A percentile compares a stretch with the other conserved stretches of the same genome.
Evolutionary conservation across 1,140 invertebrate genomes (phyloP).

Genomic region (Panagrolaimus sp.): DNA sequence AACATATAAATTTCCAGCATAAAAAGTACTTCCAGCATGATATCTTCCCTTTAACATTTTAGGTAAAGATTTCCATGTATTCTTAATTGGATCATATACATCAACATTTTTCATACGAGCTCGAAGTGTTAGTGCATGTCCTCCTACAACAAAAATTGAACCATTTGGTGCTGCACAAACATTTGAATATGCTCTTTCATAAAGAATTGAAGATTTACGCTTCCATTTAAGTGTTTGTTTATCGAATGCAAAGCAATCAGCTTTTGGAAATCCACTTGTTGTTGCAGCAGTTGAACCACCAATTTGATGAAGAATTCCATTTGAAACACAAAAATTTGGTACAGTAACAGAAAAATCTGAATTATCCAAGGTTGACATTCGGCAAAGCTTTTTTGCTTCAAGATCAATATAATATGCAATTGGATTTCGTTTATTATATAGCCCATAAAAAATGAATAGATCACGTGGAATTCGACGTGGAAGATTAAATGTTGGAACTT

Average conservation of each 20-base stretch:
- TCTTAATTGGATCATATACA: background rate
- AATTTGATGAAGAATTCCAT: background rate
- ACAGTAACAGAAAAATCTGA: background rate
- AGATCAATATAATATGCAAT: constrained; percentile 5
- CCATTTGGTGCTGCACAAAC: background rate
- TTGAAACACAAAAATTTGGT: background rate
- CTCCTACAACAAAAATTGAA: background rate
- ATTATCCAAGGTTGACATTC: background rate
- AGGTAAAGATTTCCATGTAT: constrained; percentile 1
- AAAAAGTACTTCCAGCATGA: background rate
- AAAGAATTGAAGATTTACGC: background rate
- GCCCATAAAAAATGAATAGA: background rate
- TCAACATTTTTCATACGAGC: background rate
- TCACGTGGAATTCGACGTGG: background rate
- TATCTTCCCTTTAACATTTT: background rate
- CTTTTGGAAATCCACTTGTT: background rate
- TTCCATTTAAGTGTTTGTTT: background rate
- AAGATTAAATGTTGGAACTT: no score
- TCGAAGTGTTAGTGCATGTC: background rate
- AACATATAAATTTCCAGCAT: background rate
- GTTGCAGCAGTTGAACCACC: background rate
- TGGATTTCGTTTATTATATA: constrained; percentile 6
- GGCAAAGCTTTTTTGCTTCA: background rate
- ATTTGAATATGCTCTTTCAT: background rate
- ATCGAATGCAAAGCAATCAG: background rate